A percentile compares a stretch with the other conserved stretches of the same genome.
phyloP scores from a whole-genome alignment of 1,140 invertebrate species.

The Melanaphis sacchari region DNA sequence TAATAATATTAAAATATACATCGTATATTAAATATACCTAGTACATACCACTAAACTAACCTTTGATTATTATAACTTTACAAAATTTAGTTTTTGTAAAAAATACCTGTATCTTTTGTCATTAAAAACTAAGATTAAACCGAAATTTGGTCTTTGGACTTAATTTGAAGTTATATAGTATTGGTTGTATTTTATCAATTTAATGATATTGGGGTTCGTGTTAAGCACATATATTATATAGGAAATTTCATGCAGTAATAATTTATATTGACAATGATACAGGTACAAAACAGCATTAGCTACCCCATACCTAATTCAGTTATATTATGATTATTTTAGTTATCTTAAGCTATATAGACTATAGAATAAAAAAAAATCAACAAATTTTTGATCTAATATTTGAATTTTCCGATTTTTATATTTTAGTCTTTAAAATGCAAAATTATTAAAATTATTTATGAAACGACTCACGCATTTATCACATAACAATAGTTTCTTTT shows the following conservation, averaged over 20 bases:
- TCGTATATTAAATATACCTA: neutral
- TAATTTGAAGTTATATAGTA: neutral
- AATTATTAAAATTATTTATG: neutral
- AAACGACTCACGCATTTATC: neutral
- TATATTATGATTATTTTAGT: neutral
- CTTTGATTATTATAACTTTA: neutral
- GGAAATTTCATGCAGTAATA: neutral
- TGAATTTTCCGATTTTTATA: neutral
- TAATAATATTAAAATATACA: neutral
- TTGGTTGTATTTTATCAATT: neutral
- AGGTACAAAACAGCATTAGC: neutral
- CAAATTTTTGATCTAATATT: neutral
- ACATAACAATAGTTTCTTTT: neutral
- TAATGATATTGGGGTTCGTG: neutral
- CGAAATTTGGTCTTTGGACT: neutral
- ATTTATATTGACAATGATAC: neutral
- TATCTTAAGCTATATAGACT: too few relatives aligned
- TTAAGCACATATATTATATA: neutral
- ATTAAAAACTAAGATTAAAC: neutral
- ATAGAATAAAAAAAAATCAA: too few relatives aligned
- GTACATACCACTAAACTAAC: neutral
- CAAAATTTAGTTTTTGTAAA: neutral
- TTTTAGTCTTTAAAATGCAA: neutral
- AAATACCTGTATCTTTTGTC: neutral
- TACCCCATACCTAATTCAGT: neutral